Evolutionary conservation across 2,888 invertebrate genomes (phyloP).

Genomic region (Aleiodes alternator): DNA sequence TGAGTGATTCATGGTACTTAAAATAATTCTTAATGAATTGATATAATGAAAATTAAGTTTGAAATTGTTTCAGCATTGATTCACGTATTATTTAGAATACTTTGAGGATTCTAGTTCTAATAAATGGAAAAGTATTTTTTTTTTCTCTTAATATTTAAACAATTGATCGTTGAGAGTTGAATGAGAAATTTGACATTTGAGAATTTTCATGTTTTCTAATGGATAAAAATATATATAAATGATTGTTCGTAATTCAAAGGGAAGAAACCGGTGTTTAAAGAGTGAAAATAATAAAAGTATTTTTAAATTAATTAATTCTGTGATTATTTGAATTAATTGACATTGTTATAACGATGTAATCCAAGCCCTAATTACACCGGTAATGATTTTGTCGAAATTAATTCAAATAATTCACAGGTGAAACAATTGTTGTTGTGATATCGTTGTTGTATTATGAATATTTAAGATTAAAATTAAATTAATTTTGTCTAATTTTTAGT

Average conservation of each 20-base stretch:
- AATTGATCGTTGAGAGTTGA: conserved; percentile 2
- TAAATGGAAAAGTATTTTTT: neutral
- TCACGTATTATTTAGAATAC: neutral
- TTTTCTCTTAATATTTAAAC: neutral
- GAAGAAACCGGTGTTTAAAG: too few relatives aligned
- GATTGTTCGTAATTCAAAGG: too few relatives aligned
- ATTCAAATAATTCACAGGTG: conserved; percentile 8
- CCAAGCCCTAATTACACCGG: conserved; percentile 6
- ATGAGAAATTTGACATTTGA: conserved; percentile 11
- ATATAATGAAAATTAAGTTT: neutral
- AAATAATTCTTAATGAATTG: conserved; percentile 40
- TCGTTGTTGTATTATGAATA: conserved; percentile 32
- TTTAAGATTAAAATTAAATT: conserved; percentile 10
- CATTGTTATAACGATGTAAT: neutral
- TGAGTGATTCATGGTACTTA: conserved; percentile 55
- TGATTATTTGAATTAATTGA: neutral
- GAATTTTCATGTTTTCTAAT: neutral
- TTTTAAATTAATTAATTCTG: conserved; percentile 17
- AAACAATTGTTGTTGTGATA: conserved; percentile 36
- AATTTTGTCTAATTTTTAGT: conserved; percentile 24
- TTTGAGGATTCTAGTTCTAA: neutral
- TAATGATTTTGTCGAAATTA: conserved; percentile 6
- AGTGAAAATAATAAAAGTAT: conserved; percentile 17
- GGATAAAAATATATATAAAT: neutral
- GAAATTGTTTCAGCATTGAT: too few relatives aligned